Evolutionary conservation across 2,797 vertebrate species (phyloP).

Genomic region (Sparus aurata): DNA sequence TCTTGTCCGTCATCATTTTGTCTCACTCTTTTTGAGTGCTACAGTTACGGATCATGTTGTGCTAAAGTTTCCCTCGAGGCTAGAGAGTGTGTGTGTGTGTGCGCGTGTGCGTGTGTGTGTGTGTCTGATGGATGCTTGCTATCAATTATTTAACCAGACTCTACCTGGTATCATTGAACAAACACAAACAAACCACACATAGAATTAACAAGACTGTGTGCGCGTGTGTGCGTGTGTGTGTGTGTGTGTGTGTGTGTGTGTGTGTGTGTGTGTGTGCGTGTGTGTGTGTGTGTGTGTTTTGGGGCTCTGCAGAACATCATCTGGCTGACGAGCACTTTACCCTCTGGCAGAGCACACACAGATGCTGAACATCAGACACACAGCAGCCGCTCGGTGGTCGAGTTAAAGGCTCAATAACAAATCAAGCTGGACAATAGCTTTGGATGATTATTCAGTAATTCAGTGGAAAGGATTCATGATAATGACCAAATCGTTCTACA

Average conservation of each 20-base stretch:
- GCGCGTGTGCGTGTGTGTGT: constrained; percentile 12
- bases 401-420: no score
- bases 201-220: not conserved
- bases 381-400: no score
- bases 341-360: not conserved
- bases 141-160: constrained; percentile 64
- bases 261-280: constrained; percentile 17
- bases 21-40: not conserved
- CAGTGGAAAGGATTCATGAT: no score
- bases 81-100: constrained; percentile 8
- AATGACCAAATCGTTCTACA: no score
- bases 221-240: constrained; percentile 20
- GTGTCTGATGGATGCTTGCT: constrained; percentile 13
- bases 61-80: not conserved
- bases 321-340: not conserved
- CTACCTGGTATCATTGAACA: constrained; percentile 33
- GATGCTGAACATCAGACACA: not conserved
- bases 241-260: not conserved
- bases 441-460: no score
- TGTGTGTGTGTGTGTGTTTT: not conserved
- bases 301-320: constrained; percentile 16
- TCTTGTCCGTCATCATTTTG: not conserved
- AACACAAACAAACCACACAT: constrained; percentile 36
- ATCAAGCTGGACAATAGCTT: no score
- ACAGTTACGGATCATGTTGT: not conserved